phyloP scores from a whole-genome alignment of 2,888 invertebrate species.

The Pandemis cinnamomeana region DNA sequence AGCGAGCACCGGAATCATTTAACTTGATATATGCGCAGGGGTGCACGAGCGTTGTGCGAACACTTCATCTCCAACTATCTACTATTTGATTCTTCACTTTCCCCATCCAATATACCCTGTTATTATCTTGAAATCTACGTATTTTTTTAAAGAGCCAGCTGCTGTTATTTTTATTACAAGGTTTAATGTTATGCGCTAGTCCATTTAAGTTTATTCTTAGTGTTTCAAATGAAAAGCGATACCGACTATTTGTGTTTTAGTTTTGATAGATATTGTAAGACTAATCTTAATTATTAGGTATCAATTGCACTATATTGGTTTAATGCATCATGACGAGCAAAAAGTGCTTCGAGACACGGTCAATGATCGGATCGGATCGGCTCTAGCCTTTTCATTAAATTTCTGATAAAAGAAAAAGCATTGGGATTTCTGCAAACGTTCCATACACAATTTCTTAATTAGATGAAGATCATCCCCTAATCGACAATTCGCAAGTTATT shows the following conservation, averaged over 20 bases:
- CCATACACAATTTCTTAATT: conserved; percentile 6
- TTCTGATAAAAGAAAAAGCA: neutral
- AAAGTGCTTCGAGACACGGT: too few relatives aligned
- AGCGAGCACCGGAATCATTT: conserved; percentile 55
- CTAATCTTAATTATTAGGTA: too few relatives aligned
- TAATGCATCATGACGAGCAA: too few relatives aligned
- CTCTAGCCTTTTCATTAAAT: neutral
- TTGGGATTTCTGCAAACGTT: neutral
- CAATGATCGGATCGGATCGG: too few relatives aligned
- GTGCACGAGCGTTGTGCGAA: conserved; percentile 42
- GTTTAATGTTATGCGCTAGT: neutral
- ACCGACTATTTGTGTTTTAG: too few relatives aligned
- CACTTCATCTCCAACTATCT: conserved; percentile 42
- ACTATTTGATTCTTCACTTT: conserved; percentile 13
- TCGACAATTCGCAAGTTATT: conserved; percentile 15
- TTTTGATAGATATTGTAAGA: too few relatives aligned
- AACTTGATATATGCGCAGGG: conserved; percentile 61
- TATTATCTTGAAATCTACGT: neutral
- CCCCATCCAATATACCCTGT: neutral
- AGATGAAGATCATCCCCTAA: neutral
- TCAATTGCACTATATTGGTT: too few relatives aligned
- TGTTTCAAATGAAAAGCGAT: too few relatives aligned
- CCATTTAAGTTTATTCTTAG: too few relatives aligned
- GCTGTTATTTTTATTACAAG: neutral
- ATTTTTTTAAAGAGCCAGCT: neutral